Percentiles rank a stretch among this genome's conserved stretches.
Evolutionary conservation across 2,888 invertebrate species (phyloP).

Genomic region (Vandiemenella viatica): DNA sequence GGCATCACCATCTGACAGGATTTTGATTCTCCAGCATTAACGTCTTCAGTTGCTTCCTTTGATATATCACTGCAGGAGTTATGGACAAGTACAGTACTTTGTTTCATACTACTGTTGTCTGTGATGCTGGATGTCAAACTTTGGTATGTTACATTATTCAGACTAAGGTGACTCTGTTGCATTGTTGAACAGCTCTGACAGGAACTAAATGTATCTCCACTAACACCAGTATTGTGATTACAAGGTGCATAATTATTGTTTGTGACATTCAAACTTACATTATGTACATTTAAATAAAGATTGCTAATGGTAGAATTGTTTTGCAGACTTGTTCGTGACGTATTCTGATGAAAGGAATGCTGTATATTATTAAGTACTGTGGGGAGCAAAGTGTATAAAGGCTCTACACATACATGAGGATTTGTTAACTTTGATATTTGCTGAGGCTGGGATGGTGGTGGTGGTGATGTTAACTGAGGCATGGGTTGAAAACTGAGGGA

Average conservation of each 20-base stretch:
- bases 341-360: not conserved
- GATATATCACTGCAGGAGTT: too few relatives aligned
- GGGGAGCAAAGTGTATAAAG: not conserved
- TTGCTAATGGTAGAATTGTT: not conserved
- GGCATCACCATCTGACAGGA: not conserved
- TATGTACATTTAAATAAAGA: not conserved
- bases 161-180: not conserved
- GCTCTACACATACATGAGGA: not conserved
- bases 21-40: too few relatives aligned
- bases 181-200: not conserved
- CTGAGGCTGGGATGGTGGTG: slow-evolving; percentile 2
- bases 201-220: not conserved
- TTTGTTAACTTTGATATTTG: not conserved
- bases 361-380: not conserved
- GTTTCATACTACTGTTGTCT: too few relatives aligned
- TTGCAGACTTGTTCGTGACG: not conserved
- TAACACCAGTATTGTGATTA: not conserved
- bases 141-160: not conserved
- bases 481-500: slow-evolving; percentile 17
- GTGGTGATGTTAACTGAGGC: slow-evolving; percentile 12
- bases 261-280: not conserved
- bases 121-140: too few relatives aligned
- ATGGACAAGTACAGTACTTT: too few relatives aligned
- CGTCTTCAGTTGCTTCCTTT: too few relatives aligned
- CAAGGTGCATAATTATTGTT: not conserved